phyloP scores from a whole-genome alignment of 2,797 vertebrate genomes.

The Clamator glandarius region DNA sequence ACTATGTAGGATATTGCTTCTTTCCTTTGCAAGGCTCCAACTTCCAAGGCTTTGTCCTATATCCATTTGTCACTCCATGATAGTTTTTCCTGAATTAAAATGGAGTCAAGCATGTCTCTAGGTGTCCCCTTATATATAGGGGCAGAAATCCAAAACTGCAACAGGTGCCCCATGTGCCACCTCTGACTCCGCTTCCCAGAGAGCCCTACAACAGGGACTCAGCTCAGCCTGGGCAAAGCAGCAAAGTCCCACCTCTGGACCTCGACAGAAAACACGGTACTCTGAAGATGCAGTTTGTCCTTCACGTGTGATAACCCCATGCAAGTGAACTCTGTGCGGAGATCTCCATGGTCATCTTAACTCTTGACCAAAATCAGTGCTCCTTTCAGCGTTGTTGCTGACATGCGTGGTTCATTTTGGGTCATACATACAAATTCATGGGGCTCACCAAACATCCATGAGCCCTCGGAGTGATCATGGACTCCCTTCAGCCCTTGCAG shows the following conservation, averaged over 20 bases:
- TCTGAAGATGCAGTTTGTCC: neutral
- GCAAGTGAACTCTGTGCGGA: neutral
- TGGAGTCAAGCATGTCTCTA: neutral
- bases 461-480: neutral
- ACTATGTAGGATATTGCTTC: neutral
- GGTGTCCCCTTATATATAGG: rapidly evolving
- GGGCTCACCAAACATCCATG: neutral
- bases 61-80: neutral
- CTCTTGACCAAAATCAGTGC: neutral
- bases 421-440: rapidly evolving
- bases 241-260: neutral
- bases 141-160: neutral
- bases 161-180: rapidly evolving
- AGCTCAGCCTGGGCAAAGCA: rapidly evolving
- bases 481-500: neutral
- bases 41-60: neutral
- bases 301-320: neutral
- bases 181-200: neutral
- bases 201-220: rapidly evolving
- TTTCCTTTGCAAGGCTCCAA: neutral
- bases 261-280: neutral
- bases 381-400: neutral
- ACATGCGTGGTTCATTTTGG: rapidly evolving
- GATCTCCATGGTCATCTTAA: neutral
- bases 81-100: neutral